A percentile compares a stretch with the other conserved stretches of the same genome.
Evolutionary conservation across 2,888 invertebrate genomes (phyloP).

Genomic region (Pseudoips prasinana): DNA sequence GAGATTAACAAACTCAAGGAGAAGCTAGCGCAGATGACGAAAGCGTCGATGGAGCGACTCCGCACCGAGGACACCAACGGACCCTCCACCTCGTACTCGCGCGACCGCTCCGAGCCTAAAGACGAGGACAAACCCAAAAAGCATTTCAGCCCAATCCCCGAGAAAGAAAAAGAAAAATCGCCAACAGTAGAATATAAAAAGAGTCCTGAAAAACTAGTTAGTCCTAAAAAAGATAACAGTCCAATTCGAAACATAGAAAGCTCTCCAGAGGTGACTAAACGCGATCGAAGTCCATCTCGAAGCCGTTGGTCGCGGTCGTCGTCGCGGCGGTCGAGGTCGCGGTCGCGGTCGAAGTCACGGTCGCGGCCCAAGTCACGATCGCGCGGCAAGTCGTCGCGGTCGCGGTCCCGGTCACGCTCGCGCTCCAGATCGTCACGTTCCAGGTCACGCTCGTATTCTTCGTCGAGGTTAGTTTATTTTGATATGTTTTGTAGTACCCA

Average conservation of each 20-base stretch:
- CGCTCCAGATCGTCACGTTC: slow-evolving; percentile 50
- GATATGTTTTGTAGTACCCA: no score
- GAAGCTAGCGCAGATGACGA: slow-evolving; percentile 86
- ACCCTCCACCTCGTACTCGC: slow-evolving; percentile 45
- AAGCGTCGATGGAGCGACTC: slow-evolving; percentile 73
- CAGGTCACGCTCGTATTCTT: slow-evolving; percentile 75
- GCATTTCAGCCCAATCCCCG: slow-evolving; percentile 19
- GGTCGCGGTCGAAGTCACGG: slow-evolving; percentile 33
- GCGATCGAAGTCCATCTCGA: slow-evolving; percentile 39
- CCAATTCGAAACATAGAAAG: slow-evolving; percentile 42
- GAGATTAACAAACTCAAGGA: slow-evolving; percentile 86
- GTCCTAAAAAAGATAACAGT: slow-evolving; percentile 38
- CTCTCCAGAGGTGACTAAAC: slow-evolving; percentile 45
- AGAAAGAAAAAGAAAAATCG: slow-evolving; percentile 35
- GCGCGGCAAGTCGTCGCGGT: slow-evolving; percentile 54
- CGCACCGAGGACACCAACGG: slow-evolving; percentile 44
- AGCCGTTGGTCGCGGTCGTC: slow-evolving; percentile 61
- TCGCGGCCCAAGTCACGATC: slow-evolving; percentile 53
- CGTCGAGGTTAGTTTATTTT: slow-evolving; percentile 61
- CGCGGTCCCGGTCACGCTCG: slow-evolving; percentile 40
- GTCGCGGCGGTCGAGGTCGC: slow-evolving; percentile 52
- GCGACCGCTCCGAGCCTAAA: slow-evolving; percentile 14
- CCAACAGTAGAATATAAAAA: slow-evolving; percentile 18
- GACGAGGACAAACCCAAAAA: slow-evolving; percentile 21
- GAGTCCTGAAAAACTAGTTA: slow-evolving; percentile 15